Base-by-base conservation (phyloP, 2,888 invertebrate species). In the Lasioglossum marginatum region DNA sequence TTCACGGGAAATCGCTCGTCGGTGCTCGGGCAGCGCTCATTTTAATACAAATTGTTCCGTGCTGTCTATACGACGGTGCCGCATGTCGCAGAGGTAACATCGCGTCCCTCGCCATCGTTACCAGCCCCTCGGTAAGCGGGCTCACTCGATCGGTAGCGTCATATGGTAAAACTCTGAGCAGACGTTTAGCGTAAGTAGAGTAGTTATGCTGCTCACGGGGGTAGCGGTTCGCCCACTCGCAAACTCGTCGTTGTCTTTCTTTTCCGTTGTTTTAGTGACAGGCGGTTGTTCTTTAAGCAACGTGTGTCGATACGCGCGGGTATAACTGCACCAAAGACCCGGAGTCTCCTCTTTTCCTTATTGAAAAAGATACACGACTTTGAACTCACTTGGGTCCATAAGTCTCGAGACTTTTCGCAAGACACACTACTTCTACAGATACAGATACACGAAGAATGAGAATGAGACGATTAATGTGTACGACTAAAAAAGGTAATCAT, bases 11-110 rank as follows among this genome's bases (percentile, higher is more conserved):
- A 86, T 82, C 85, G 83, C 43, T 72, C 72, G 77, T 34, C 77
- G 76, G 12, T 71, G 83, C 70, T 73, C 80, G 83, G 79, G 83
- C 73, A 76, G 63, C 70, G 83, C 93, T 94, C 93, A 94, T 95
- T 95, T 94, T 93, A 94, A 95, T 95, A 94, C 92, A 94, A 93
- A 95, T 94, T 93, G 94, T 93, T 93, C 90, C 85, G 90, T 91
- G 88, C 75, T 80, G 83, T 88, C 86, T 91, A 87, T 91, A 91
- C 88, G 89, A 91, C 82, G 90, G 80, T 82, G 86, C 92, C 94
- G 93, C 92, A 92, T 93, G 93, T 93, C 93, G 93, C 91, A 90
- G 81, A 76, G 83, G 77, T 78, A 77, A 85, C 90, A 81, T 87
- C 78, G 85, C 77, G 87, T 91, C 92, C 92, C 92, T 88, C 87